Conservation (phyloP, 2,113 vertebrate genomes). For the Arothron firmamentum region DNA sequence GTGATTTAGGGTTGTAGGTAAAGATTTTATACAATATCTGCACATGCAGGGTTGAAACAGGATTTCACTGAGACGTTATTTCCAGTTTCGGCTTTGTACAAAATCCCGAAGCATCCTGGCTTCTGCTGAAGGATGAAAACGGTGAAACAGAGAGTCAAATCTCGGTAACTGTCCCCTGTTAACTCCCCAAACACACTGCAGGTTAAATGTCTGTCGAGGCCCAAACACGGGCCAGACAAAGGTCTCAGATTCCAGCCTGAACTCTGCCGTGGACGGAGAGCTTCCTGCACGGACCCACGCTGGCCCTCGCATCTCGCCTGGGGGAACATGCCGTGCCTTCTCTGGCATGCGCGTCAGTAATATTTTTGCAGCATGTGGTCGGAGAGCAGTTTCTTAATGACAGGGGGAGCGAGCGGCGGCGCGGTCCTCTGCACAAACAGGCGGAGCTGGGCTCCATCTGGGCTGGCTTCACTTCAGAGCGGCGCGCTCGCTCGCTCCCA, state of each 20-base stretch:
- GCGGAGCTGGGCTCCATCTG: conserved; percentile 58
- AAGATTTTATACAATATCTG: not conserved
- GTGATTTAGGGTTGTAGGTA: no score
- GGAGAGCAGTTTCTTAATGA: conserved; percentile 54
- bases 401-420: conserved; percentile 48
- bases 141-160: not conserved
- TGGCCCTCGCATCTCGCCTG: conserved; percentile 6
- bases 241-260: conserved; percentile 7
- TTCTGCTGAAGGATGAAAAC: no score
- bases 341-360: conserved; percentile 44
- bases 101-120: no score
- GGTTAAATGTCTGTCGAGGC: not conserved
- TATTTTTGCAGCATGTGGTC: conserved; percentile 52
- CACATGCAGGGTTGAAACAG: not conserved
- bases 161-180: not conserved
- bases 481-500: conserved; percentile 6
- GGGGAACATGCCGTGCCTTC: conserved; percentile 11
- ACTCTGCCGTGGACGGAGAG: conserved; percentile 33
- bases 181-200: no score
- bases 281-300: conserved; percentile 18
- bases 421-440: conserved; percentile 45
- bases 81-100: not conserved
- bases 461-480: conserved; percentile 47
- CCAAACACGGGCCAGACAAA: conserved; percentile 13
- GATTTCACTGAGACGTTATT: not conserved